Conservation (phyloP, 2,888 invertebrate species). For the Drosophila merina region DNA sequence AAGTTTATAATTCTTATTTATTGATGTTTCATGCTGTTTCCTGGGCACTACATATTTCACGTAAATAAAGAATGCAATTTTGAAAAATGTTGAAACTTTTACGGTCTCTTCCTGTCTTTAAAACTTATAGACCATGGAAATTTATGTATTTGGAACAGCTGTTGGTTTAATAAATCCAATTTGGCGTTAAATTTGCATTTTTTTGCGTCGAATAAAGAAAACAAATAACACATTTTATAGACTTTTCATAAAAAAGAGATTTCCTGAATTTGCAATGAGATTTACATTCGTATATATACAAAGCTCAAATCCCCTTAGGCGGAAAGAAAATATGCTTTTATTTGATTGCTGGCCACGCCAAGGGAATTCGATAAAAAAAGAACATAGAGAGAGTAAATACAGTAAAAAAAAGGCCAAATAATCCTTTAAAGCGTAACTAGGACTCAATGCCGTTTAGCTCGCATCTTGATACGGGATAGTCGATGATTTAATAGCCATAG, state of each 20-base stretch:
- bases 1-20: conserved; percentile 37
- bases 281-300: neutral
- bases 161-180: conserved; percentile 35
- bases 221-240: conserved; percentile 23
- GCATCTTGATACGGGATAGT: conserved; percentile 23
- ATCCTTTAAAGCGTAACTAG: conserved; percentile 33
- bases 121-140: neutral
- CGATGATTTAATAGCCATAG: conserved; percentile 35
- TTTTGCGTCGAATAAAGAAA: conserved; percentile 1
- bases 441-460: conserved; percentile 27
- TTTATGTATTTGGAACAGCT: conserved; percentile 18
- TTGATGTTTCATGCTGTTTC: conserved; percentile 13
- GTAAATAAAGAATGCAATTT: neutral
- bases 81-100: neutral
- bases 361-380: conserved; percentile 1
- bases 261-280: conserved; percentile 17
- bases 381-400: neutral
- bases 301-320: conserved; percentile 10
- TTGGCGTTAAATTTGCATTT: conserved; percentile 27
- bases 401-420: conserved; percentile 14
- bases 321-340: conserved; percentile 11
- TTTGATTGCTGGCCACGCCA: conserved; percentile 7
- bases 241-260: conserved; percentile 31
- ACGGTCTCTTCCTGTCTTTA: neutral
- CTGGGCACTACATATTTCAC: neutral